Conservation (phyloP, 2,888 invertebrate species). For the Rhimphoctona megacephalus region DNA sequence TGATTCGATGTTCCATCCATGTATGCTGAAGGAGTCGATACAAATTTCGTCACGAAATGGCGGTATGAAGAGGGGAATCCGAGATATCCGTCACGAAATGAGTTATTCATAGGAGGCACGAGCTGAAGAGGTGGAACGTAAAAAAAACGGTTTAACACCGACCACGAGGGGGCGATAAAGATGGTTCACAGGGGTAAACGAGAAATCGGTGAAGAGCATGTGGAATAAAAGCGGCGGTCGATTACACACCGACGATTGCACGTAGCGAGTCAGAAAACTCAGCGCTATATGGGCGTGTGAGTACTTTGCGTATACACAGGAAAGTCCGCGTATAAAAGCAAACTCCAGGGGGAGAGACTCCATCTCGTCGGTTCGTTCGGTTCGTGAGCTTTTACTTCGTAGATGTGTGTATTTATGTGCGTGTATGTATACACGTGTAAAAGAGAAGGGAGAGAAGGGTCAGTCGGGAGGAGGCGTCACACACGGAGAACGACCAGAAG, state of each 20-base stretch:
- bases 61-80: constrained; percentile 4
- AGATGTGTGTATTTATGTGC: constrained; percentile 51
- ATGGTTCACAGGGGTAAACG: constrained; percentile 41
- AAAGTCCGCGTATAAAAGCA: constrained; percentile 47
- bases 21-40: not conserved
- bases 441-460: constrained; percentile 75
- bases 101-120: not conserved
- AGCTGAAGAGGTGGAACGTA: not conserved
- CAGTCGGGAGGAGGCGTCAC: constrained; percentile 77
- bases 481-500: constrained; percentile 71
- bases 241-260: constrained; percentile 34
- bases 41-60: constrained; percentile 10
- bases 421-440: constrained; percentile 52
- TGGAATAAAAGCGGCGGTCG: constrained; percentile 44
- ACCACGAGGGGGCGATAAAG: constrained; percentile 54
- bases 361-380: constrained; percentile 50
- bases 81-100: constrained; percentile 19
- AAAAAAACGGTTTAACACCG: constrained; percentile 33
- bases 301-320: constrained; percentile 47
- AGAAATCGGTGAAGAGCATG: constrained; percentile 34
- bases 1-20: not conserved
- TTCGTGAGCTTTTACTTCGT: constrained; percentile 39
- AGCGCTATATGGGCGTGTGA: constrained; percentile 11
- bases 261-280: constrained; percentile 20
- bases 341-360: constrained; percentile 52